Conservation (phyloP, 1,140 invertebrate species). For the Andrena cerasifolii region DNA sequence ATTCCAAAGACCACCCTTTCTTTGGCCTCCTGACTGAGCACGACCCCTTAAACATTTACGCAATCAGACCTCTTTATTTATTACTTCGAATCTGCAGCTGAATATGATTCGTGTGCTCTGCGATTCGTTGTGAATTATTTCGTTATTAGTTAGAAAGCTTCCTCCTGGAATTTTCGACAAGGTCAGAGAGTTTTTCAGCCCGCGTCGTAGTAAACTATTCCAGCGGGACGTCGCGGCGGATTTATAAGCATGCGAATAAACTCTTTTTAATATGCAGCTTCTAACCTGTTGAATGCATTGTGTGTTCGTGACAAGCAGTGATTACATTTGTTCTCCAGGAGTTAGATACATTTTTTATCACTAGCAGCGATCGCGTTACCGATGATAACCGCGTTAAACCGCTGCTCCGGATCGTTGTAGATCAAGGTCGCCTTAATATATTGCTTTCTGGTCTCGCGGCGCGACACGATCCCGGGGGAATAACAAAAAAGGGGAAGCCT, state of each 20-base stretch:
- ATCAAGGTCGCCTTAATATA: constrained; percentile 35
- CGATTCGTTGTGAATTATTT: too few species aligned
- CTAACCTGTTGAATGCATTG: constrained; percentile 78
- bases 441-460: constrained; percentile 12
- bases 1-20: too few species aligned
- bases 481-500: constrained; percentile 4
- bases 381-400: constrained; percentile 59
- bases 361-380: constrained; percentile 56
- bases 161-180: background rate
- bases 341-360: constrained; percentile 66
- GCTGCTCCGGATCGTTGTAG: constrained; percentile 39
- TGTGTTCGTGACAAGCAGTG: constrained; percentile 77
- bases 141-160: too few species aligned
- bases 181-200: background rate
- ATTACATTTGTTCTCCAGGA: constrained; percentile 73
- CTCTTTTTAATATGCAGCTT: constrained; percentile 72
- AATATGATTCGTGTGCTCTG: too few species aligned
- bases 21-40: too few species aligned
- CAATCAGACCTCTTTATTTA: too few species aligned
- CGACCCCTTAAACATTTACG: too few species aligned
- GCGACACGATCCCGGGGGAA: background rate
- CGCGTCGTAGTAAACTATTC: background rate
- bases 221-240: constrained; percentile 41
- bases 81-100: too few species aligned
- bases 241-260: constrained; percentile 74